These are phyloP conservation scores for Ifrita kowaldi DNA, from an alignment of 2,113 vertebrate genomes.

Conservation along the genomic window DNA sequence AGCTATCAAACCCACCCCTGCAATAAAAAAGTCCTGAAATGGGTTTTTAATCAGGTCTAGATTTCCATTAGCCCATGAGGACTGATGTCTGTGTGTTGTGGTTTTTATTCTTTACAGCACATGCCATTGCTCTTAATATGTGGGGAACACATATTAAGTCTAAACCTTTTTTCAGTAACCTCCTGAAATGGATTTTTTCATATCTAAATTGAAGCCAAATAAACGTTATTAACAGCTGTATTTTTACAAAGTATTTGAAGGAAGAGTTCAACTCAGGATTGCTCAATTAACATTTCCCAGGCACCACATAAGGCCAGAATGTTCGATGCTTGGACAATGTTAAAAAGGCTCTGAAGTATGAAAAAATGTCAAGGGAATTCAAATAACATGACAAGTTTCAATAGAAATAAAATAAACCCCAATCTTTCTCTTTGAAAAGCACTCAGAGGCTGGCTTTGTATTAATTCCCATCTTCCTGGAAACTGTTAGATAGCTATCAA, in stretches of 20 bases:
- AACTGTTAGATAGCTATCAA: slow-evolving; percentile 52
- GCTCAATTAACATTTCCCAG: slow-evolving; percentile 42
- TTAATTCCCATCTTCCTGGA: slow-evolving; percentile 12
- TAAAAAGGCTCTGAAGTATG: neutral
- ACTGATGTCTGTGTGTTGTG: slow-evolving; percentile 63
- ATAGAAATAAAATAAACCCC: neutral
- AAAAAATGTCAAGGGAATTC: neutral
- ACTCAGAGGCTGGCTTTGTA: neutral
- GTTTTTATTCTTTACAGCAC: slow-evolving; percentile 64
- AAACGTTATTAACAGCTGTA: slow-evolving; percentile 58
- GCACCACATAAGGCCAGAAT: neutral
- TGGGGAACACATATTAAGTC: slow-evolving; percentile 52
- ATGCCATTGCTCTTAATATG: slow-evolving; percentile 55
- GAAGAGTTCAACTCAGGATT: neutral
- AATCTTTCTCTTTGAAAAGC: neutral
- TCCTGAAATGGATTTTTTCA: slow-evolving; percentile 50
- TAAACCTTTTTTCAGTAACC: slow-evolving; percentile 45
- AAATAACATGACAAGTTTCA: neutral
- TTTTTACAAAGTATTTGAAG: slow-evolving; percentile 32
- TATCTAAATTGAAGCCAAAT: slow-evolving; percentile 59
- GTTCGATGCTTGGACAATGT: neutral
- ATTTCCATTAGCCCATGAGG: slow-evolving; percentile 55
- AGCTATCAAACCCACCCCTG: slow-evolving; percentile 70
- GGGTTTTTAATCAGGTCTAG: slow-evolving; percentile 70
- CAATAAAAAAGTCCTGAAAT: slow-evolving; percentile 72